Conservation (phyloP, 2,113 vertebrate genomes). For the Rostratula benghalensis region DNA sequence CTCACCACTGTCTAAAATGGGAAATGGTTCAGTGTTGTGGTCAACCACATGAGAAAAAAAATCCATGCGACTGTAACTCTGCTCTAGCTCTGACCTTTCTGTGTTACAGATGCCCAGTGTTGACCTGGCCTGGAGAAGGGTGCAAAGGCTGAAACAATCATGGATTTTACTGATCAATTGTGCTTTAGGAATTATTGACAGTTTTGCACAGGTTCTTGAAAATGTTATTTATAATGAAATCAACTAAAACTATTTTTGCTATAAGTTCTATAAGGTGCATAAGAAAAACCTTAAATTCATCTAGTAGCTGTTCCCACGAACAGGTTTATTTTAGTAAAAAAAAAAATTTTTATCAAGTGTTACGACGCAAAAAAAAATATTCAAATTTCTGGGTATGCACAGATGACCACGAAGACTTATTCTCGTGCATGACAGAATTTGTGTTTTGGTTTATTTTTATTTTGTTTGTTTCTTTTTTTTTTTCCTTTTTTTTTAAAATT, state of each 20-base stretch:
- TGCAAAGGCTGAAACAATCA: conserved; percentile 92
- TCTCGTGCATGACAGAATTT: conserved; percentile 89
- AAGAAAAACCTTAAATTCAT: conserved; percentile 89
- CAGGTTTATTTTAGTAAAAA: conserved; percentile 98
- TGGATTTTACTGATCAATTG: conserved; percentile 91
- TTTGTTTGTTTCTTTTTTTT: conserved; percentile 71
- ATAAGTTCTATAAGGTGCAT: conserved; percentile 93
- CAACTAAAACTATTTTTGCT: conserved; percentile 95
- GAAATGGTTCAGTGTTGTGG: background rate
- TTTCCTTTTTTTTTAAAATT: conserved; percentile 58
- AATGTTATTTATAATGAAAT: conserved; percentile 93
- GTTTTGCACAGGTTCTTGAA: conserved; percentile 96
- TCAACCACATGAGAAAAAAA: background rate
- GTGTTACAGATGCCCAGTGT: conserved; percentile 76
- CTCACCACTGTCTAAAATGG: background rate
- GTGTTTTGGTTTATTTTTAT: conserved; percentile 82
- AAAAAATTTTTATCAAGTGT: conserved; percentile 90
- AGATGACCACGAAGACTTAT: conserved; percentile 83
- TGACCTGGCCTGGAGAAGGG: conserved; percentile 78
- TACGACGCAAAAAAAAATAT: conserved; percentile 81
- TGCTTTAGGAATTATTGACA: conserved; percentile 91
- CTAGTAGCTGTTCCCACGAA: conserved; percentile 88
- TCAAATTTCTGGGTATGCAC: conserved; percentile 82
- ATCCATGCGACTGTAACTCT: background rate
- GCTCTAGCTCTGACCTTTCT: conserved; percentile 63